Evolutionary conservation across 2,797 vertebrate genomes (phyloP), one percentile per base, ranked within the genome.

Genomic region (Hephaestus fuliginosus): DNA sequence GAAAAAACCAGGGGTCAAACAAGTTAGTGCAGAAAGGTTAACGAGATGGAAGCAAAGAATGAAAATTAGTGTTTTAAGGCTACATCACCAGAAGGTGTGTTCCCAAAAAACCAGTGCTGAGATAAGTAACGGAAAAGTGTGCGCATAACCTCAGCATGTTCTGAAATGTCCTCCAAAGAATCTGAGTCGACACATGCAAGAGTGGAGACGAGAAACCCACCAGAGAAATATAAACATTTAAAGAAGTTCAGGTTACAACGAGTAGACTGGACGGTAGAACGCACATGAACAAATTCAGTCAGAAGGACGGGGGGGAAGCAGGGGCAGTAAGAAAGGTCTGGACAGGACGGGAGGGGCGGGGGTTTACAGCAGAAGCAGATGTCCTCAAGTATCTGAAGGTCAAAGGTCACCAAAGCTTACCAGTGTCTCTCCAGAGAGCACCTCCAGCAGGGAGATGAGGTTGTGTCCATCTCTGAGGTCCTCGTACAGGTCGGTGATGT

Each of bases 401-500:
- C 41, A 78, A 60, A 73, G 64, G 65, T 76, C 72, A 82, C 20
- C 30, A 0, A 22, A 4, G 93, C 97, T 88, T 93, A 98, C 98
- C 97, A 99, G 95, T 0, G 96, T 97, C 90, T 98, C 97, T 84
- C 97, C 97, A 0, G 97, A 98, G 80, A 98, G 96, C 80, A 98
- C 97, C 93, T 98, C 98, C 96, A 98, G 96, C 86, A 99, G 95
- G 4, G 97, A 98, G 94, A 98, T 98, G 91, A 99, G 97, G 90
- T 97, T 98, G 96, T 98, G 97, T 87, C 98, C 98, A 95, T 99
- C 97, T 20, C 97, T 92, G 72, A 99, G 97, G 92, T 99, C 97
- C 89, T 98, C 97, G 9, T 98, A 98, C 60, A 99, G 94, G 91
- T 99, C 98, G 8, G 96, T 97, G 93, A 98, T 94, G n/a, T 98